Evolutionary conservation across 2,888 invertebrate species (phyloP).

Genomic region (Lithosia quadra): DNA sequence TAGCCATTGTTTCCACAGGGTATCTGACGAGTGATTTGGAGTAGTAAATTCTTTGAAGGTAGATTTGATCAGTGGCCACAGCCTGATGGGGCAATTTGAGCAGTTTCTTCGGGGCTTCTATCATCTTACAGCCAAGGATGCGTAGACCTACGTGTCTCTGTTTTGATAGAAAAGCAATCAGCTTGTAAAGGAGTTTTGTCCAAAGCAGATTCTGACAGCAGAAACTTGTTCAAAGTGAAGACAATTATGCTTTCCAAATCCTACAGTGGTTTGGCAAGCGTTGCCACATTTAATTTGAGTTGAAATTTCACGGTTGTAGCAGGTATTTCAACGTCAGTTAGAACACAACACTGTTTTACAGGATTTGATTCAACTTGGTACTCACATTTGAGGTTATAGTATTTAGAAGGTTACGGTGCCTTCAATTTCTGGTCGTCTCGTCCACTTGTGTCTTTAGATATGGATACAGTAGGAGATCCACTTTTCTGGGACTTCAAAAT

Average conservation of each 20-base stretch:
- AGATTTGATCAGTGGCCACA: slow-evolving; percentile 99
- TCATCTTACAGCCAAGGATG: slow-evolving; percentile 98
- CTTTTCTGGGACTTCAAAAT: slow-evolving; percentile 76
- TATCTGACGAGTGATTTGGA: slow-evolving; percentile 99
- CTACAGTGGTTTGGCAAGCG: slow-evolving; percentile 80
- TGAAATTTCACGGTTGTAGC: slow-evolving; percentile 72
- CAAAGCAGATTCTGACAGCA: slow-evolving; percentile 95
- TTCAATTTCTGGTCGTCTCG: slow-evolving; percentile 80
- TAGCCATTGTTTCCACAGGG: slow-evolving; percentile 98
- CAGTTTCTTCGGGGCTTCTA: slow-evolving; percentile 98
- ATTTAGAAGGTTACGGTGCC: slow-evolving; percentile 82
- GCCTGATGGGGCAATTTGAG: slow-evolving; percentile 99
- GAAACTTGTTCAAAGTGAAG: slow-evolving; percentile 96
- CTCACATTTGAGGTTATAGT: slow-evolving; percentile 72
- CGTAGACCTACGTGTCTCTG: slow-evolving; percentile 97
- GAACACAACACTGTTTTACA: slow-evolving; percentile 40
- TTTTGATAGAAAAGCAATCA: slow-evolving; percentile 96
- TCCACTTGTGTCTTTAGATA: slow-evolving; percentile 77
- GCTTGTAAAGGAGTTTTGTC: slow-evolving; percentile 96
- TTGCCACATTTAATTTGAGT: slow-evolving; percentile 63
- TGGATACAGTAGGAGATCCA: slow-evolving; percentile 79
- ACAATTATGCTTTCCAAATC: slow-evolving; percentile 94
- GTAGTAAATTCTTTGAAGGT: slow-evolving; percentile 99
- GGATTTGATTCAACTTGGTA: slow-evolving; percentile 30
- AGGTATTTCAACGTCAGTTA: slow-evolving; percentile 69